Base-by-base conservation (phyloP, 2,113 vertebrate genomes). In the Neopipo cinnamomea region DNA sequence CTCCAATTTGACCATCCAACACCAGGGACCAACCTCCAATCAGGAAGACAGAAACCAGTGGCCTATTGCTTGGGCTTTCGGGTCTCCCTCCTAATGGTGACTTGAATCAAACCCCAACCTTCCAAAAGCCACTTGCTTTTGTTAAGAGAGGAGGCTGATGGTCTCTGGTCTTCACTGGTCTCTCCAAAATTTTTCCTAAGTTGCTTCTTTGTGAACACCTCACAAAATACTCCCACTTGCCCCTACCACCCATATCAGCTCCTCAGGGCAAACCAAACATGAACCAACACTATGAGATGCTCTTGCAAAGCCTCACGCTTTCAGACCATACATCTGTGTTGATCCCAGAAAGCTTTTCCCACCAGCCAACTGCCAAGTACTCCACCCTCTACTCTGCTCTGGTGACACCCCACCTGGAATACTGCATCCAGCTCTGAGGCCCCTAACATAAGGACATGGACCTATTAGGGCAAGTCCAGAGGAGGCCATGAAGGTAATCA, bases 311-410 rank as follows among this genome's bases (percentile, higher is more conserved):
- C 39, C 39, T 58, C 30, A 42, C 0, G 1, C 41, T 66, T 87
- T 25, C 74, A 55, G 35, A 46, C 21, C 72, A 59, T 39, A 59
- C 22, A 24, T 39, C 39, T 33, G 6, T 41, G 68, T 10, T 42
- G 73, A 47, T 4, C 73, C 25, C 77, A 84, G 20, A 18, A 37
- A 63, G 63, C 28, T 56, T n/a, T 25, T 41, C 39, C 28, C 33
- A 84, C 1, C 24, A 58, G 37, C 12, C 46, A 88, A 2, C n/a
- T 39, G 18, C 10, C 0, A 1, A 59, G 14, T 33, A 16, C 12
- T 14, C 23, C 37, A 88, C 14, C 2, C 9, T 25, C 28, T 11
- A 9, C 9, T 23, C 13, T 1, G 5, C 39, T 11, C 62, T 41
- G 78, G 20, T 47, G 53, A 82, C 24, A 8, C 4, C 28, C 2